These are phyloP conservation scores for Aleiodes leptofemur DNA, from an alignment of 2,888 invertebrate genomes.

Conservation along the genomic window DNA sequence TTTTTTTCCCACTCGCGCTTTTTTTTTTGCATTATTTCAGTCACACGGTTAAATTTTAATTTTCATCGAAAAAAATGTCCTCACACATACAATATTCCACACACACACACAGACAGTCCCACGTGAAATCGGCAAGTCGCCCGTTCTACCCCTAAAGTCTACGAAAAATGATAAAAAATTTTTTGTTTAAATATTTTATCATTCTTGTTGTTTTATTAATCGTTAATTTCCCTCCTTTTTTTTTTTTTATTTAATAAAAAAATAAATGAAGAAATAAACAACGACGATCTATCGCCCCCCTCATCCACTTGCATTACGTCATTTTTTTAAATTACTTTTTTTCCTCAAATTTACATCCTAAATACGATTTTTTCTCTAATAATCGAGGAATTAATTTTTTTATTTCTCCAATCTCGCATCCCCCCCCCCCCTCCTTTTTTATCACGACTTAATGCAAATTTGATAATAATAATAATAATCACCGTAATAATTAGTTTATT, in stretches of 20 bases:
- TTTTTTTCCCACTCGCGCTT: conserved; percentile 48
- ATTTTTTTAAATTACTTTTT: conserved; percentile 39
- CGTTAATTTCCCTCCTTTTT: neutral
- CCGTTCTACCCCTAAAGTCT: conserved; percentile 52
- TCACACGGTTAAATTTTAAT: neutral
- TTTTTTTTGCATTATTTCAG: neutral
- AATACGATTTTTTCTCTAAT: conserved; percentile 51
- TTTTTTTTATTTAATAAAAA: conserved; percentile 48
- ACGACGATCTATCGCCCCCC: conserved; percentile 52
- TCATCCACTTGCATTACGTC: conserved; percentile 51
- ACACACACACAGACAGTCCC: conserved; percentile 24
- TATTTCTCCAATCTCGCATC: conserved; percentile 60
- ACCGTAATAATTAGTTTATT: conserved; percentile 71
- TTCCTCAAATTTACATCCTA: conserved; percentile 50
- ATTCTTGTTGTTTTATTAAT: neutral
- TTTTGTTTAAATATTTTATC: conserved; percentile 53
- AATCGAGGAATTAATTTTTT: conserved; percentile 54
- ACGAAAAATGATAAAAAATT: conserved; percentile 43
- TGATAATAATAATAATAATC: conserved; percentile 71
- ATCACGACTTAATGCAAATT: conserved; percentile 73
- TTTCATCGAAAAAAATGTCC: too few relatives aligned
- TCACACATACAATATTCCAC: conserved; percentile 42
- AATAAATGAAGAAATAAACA: conserved; percentile 45
- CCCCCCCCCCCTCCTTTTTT: conserved; percentile 54
- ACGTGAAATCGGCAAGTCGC: conserved; percentile 57